phyloP scores from a whole-genome alignment of 2,888 invertebrate species.

The Lamellibrachia columna region DNA sequence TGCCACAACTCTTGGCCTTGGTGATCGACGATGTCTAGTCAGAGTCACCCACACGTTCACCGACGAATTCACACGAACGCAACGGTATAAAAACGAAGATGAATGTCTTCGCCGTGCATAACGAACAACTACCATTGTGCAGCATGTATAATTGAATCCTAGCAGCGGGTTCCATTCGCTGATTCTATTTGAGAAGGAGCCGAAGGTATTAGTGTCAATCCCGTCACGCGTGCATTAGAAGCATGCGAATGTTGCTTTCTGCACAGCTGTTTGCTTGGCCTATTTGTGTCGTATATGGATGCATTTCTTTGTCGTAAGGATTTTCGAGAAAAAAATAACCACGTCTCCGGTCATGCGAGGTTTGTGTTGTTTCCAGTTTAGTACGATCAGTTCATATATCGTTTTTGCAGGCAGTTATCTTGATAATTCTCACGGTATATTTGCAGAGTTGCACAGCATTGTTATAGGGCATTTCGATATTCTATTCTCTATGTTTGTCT shows the following conservation, averaged over 20 bases:
- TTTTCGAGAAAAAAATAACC: not conserved
- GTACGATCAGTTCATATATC: not conserved
- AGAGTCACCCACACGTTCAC: not conserved
- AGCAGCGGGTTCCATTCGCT: not conserved
- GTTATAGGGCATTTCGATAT: not conserved
- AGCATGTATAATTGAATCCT: not conserved
- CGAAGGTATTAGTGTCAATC: not conserved
- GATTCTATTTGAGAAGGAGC: not conserved
- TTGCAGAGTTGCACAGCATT: not conserved
- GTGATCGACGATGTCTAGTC: not conserved
- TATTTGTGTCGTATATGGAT: not conserved
- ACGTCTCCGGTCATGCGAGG: not conserved
- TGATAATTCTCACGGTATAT: not conserved
- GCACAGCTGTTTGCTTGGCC: not conserved
- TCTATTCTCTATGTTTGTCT: not conserved
- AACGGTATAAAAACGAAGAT: not conserved
- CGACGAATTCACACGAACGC: not conserved
- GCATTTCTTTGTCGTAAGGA: not conserved
- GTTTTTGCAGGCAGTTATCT: not conserved
- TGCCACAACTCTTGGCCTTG: not conserved
- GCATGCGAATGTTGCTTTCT: not conserved
- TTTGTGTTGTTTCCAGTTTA: not conserved
- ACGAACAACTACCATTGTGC: not conserved
- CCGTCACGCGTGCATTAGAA: not conserved
- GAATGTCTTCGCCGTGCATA: conserved; percentile 10